phyloP scores from a whole-genome alignment of 2,113 vertebrate species.

The Kobus ellipsiprymnus region DNA sequence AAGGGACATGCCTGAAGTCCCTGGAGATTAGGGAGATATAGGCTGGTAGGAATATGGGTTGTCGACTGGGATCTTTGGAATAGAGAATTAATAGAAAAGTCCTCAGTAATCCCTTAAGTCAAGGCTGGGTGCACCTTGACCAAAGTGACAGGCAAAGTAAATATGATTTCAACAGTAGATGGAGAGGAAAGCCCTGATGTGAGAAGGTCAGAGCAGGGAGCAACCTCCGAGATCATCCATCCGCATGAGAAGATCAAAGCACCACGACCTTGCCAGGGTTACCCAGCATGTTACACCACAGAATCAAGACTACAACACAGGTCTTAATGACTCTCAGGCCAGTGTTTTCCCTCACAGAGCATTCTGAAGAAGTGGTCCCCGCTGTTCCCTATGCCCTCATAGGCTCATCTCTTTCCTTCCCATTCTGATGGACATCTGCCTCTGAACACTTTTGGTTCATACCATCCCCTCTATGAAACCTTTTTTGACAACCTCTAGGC shows the following conservation, averaged over 20 bases:
- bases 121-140: not conserved
- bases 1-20: not conserved
- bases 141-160: not conserved
- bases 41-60: not conserved
- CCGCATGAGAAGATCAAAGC: not conserved
- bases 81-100: not conserved
- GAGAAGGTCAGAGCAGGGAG: not conserved
- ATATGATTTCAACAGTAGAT: not conserved
- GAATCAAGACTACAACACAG: not conserved
- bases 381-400: not conserved
- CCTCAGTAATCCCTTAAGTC: not conserved
- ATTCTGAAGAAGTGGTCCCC: not conserved
- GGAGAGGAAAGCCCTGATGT: not conserved
- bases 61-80: not conserved
- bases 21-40: not conserved
- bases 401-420: not conserved
- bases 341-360: not conserved
- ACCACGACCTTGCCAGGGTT: not conserved
- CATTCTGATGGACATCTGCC: not conserved
- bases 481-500: not conserved
- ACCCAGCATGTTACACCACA: not conserved
- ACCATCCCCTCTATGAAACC: not conserved
- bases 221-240: not conserved
- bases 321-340: not conserved
- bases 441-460: not conserved